These are phyloP conservation scores for Oryzias woworae DNA, from an alignment of 2,113 vertebrate species.

Conservation along the genomic window DNA sequence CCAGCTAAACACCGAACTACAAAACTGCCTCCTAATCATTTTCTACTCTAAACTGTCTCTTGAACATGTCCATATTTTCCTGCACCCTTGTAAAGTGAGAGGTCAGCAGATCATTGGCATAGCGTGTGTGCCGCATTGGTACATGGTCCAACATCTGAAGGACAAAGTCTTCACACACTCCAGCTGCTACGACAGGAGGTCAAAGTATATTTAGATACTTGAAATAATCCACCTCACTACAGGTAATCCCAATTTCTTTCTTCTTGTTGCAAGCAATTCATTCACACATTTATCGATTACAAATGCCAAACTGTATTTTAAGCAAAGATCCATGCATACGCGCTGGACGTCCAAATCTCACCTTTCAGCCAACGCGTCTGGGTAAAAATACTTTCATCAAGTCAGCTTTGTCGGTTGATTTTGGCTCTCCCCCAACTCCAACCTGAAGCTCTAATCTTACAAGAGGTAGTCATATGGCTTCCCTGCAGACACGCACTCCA, in stretches of 20 bases:
- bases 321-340: neutral
- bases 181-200: slow-evolving; percentile 40
- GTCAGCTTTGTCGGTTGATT: slow-evolving; percentile 55
- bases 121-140: neutral
- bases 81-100: neutral
- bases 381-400: neutral
- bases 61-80: neutral
- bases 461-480: slow-evolving; percentile 29
- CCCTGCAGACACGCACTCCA: neutral
- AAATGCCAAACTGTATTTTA: neutral
- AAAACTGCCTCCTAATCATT: neutral
- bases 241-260: slow-evolving; percentile 32
- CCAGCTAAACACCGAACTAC: neutral
- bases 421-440: slow-evolving; percentile 59
- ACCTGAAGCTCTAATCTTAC: slow-evolving; percentile 47
- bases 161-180: slow-evolving; percentile 37
- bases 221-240: slow-evolving; percentile 44
- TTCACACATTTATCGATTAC: neutral
- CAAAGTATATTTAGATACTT: slow-evolving; percentile 47
- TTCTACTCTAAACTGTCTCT: neutral
- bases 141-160: slow-evolving; percentile 37
- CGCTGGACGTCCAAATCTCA: neutral
- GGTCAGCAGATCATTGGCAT: neutral
- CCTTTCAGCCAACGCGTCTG: neutral
- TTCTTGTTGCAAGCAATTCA: neutral